Evolutionary conservation across 1,140 invertebrate genomes (phyloP).

Genomic region (Bombus consobrinus): DNA sequence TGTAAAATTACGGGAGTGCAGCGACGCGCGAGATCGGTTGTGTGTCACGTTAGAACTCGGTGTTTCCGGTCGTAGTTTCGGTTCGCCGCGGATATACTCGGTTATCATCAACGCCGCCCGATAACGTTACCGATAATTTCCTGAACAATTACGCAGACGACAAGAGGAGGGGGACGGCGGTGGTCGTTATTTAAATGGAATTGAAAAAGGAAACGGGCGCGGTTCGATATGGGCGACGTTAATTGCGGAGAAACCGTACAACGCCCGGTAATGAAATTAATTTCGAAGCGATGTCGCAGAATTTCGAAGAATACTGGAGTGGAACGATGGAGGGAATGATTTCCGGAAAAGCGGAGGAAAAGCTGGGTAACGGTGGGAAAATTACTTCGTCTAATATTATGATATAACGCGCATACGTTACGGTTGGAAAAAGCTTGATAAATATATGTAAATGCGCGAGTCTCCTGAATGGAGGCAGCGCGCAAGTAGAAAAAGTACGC

Average conservation of each 20-base stretch:
- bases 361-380: neutral
- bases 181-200: conserved; percentile 3
- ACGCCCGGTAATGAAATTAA: conserved; percentile 32
- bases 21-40: conserved; percentile 24
- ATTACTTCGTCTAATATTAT: neutral
- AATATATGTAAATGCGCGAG: neutral
- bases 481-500: neutral
- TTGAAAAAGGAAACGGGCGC: conserved; percentile 33
- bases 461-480: too few relatives aligned
- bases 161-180: neutral
- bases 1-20: conserved; percentile 56
- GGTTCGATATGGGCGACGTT: conserved; percentile 12
- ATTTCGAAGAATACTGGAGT: neutral
- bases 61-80: conserved; percentile 29
- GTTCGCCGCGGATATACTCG: conserved; percentile 19
- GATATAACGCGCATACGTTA: neutral
- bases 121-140: conserved; percentile 35
- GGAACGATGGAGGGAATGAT: neutral
- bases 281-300: neutral
- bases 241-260: conserved; percentile 19
- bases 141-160: conserved; percentile 3
- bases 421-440: neutral
- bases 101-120: conserved; percentile 24
- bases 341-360: neutral
- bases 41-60: conserved; percentile 35